Evolutionary conservation across 2,888 invertebrate genomes (phyloP).

Genomic region (Hedya salicella): DNA sequence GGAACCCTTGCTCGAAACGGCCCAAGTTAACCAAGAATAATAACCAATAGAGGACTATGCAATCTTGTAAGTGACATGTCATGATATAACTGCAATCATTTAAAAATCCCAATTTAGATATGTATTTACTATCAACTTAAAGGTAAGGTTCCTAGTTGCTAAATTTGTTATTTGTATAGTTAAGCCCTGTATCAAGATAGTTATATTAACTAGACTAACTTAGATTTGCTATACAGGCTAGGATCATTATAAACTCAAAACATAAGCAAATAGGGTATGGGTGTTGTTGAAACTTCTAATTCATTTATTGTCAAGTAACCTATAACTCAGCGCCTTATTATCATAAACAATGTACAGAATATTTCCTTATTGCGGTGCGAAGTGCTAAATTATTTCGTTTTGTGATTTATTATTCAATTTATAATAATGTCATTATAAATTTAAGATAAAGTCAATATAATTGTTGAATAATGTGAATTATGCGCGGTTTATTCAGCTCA

Average conservation of each 20-base stretch:
- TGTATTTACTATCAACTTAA: no score
- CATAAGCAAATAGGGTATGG: constrained; percentile 14
- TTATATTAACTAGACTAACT: neutral
- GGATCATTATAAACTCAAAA: constrained; percentile 7
- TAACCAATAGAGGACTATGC: no score
- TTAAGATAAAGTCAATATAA: constrained; percentile 38
- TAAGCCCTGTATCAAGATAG: neutral
- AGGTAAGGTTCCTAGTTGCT: no score
- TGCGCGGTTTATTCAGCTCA: constrained; percentile 8
- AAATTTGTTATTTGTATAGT: neutral
- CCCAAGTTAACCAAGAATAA: no score
- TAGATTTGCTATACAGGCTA: neutral
- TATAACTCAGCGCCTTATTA: constrained; percentile 56
- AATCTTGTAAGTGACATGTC: no score
- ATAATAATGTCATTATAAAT: constrained; percentile 42
- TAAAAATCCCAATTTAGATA: no score
- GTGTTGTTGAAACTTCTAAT: constrained; percentile 51
- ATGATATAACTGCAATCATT: no score
- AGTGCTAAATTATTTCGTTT: constrained; percentile 46
- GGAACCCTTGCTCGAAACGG: no score
- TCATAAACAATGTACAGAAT: constrained; percentile 54
- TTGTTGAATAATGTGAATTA: constrained; percentile 19
- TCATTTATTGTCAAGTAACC: constrained; percentile 54
- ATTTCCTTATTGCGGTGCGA: constrained; percentile 46
- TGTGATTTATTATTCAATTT: constrained; percentile 45